Base-by-base conservation (phyloP, 2,888 invertebrate genomes). In the Strigamia crassipes region DNA sequence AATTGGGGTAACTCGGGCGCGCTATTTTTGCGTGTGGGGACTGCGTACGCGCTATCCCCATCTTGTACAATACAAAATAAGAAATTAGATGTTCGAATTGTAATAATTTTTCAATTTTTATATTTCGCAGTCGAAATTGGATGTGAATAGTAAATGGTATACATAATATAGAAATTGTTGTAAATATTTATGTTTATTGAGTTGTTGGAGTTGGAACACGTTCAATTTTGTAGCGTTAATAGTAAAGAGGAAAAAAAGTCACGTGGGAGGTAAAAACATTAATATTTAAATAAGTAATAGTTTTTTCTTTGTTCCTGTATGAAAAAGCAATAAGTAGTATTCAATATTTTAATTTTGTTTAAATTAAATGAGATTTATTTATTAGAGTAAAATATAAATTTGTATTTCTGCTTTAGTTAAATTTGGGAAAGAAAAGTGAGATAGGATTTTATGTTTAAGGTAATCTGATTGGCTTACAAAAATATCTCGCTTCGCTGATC, bases 1-100 rank as follows among this genome's bases (percentile, higher is more conserved):
- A 92, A 92, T 91, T 91, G 90, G 91, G 91, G 90, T 91, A 91
- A 91, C 91, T 92, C 92, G 91, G 91, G 90, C 90, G 91, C 91
- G 90, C 86, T 84, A 85, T 88, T 86, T 86, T 86, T 87, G 86
- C 83, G 85, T 87, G 87, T 86, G 86, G 85, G 85, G 87, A 85
- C 84, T 85, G 87, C 86, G 86, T 87, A 84, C 86, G 86, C 86
- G 87, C 86, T 85, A 84, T 84, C 85, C 86, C 85, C 84, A 18
- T 1, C 38, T n/a, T 41, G 2, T 15, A 18, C 1, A 79, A 41
- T 21, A 38, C 15, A 77, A 79, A 79, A n/a, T 41, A 18, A 79
- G 79, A 56, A 5, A 13, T 15, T n/a, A n/a, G n/a, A n/a, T n/a
- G n/a, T 46, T 46, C 1, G 5, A 46, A 6, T 46, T 46, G 12